Conservation (phyloP, 2,797 vertebrate genomes). For the Hephaestus fuliginosus region DNA sequence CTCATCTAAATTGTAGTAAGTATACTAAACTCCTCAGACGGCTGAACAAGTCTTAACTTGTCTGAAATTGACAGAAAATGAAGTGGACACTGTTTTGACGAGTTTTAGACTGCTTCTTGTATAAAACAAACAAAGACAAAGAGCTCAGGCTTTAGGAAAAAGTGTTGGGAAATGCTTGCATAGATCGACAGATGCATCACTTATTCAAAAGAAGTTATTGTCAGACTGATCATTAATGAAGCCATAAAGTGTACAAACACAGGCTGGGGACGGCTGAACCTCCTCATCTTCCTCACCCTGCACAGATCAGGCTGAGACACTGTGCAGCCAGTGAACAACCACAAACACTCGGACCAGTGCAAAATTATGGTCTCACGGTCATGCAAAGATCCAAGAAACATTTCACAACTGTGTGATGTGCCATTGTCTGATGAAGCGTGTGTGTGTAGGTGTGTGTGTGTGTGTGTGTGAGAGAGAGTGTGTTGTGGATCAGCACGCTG, state of each 20-base stretch:
- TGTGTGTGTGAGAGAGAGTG: conserved; percentile 26
- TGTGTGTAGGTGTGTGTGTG: conserved; percentile 9
- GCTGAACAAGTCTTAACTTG: neutral
- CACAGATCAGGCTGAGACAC: conserved; percentile 3
- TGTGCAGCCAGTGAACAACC: too few species aligned
- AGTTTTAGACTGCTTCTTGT: neutral
- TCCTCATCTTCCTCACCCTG: conserved; percentile 11
- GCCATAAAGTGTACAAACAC: neutral
- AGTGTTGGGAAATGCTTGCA: neutral
- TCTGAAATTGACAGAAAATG: too few species aligned
- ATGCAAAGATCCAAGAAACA: conserved; percentile 23
- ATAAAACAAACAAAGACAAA: neutral
- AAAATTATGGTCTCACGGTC: neutral
- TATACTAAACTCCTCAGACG: neutral
- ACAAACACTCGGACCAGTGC: neutral
- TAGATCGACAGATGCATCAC: fast-evolving
- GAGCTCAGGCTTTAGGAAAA: neutral
- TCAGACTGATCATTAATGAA: conserved; percentile 19
- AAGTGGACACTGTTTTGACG: neutral
- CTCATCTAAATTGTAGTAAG: neutral
- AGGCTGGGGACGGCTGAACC: conserved; percentile 28
- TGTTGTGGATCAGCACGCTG: conserved; percentile 5
- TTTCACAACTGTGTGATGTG: conserved; percentile 5
- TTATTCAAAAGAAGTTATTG: neutral
- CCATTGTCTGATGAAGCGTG: conserved; percentile 32